phyloP scores from a whole-genome alignment of 2,797 vertebrate species.

The Capromys pilorides region DNA sequence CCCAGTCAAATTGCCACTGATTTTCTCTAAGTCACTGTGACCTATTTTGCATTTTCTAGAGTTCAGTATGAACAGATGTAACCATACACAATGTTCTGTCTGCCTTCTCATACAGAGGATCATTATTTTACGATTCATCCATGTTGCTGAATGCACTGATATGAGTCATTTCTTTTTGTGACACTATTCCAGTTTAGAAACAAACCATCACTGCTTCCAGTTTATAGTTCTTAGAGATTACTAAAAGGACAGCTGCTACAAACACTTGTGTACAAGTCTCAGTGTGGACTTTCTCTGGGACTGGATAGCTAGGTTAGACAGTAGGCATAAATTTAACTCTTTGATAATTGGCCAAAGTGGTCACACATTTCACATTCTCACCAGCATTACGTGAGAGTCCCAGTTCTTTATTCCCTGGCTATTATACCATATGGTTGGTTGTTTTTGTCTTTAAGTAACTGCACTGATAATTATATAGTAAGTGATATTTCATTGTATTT shows the following conservation, averaged over 20 bases:
- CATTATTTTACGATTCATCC: background rate
- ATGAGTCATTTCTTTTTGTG: background rate
- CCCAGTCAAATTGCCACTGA: background rate
- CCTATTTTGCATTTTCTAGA: conserved; percentile 8
- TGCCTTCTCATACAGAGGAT: background rate
- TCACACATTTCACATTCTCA: background rate
- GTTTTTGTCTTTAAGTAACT: background rate
- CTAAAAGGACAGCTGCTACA: background rate
- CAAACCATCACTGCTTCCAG: background rate
- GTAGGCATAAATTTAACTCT: background rate
- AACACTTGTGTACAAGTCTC: background rate
- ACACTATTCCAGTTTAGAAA: background rate
- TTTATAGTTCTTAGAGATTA: background rate
- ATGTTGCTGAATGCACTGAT: background rate
- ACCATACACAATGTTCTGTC: background rate
- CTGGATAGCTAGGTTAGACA: background rate
- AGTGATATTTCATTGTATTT: background rate
- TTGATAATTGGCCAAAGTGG: background rate
- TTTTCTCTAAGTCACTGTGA: background rate
- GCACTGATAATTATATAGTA: background rate
- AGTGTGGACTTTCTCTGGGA: background rate
- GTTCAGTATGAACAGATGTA: background rate
- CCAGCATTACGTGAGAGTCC: background rate
- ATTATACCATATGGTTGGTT: background rate
- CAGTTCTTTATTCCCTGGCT: too few relatives aligned